Evolutionary conservation across 2,888 invertebrate species (phyloP), one percentile per base, ranked within the genome.

Genomic region (Coenonympha glycerion): DNA sequence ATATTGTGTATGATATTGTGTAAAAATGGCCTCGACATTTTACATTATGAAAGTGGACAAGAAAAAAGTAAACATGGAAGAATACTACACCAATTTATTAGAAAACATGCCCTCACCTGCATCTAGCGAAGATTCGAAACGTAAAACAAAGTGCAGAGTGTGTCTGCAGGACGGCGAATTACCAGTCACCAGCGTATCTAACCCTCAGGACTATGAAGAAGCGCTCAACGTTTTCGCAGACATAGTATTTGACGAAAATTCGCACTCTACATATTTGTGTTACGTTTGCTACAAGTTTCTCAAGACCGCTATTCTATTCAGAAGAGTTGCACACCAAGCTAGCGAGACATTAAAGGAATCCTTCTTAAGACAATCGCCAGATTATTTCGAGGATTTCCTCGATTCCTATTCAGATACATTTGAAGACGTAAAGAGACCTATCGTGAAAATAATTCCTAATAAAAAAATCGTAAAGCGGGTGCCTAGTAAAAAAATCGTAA

Each of bases 201-300:
- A 54, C 18, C 33, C 55, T 0, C 52, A 58, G 30, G 39, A 39
- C 2, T 22, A 24, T 2, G 15, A 15, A 2, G 39, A 39, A 39
- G 39, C 39, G 4, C 2, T 39, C 0, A 24, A 22, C 24, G 24
- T 39, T 15, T 39, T 39, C 15, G 39, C 22, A 5, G 22, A 22
- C 39, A 24, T 39, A 9, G 11, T 13, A 15, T 15, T 24, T 9
- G 22, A 34, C 1, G 18, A 39, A 2, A 47, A 65, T n/a, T 30
- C 78, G 0, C 63, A 62, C 3, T 64, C 82, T 0, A 76, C 76
- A 56, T 49, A 63, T 15, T 53, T 85, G 13, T 85, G 85, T 57
- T 50, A 55, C 8, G 56, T 63, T 11, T 85, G 85, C 57, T 60
- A 63, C 22, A 71, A 71, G 45, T 77, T 83, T 58, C 45, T 79